phyloP scores from a whole-genome alignment of 1,140 invertebrate genomes.

The Bombus confusus region DNA sequence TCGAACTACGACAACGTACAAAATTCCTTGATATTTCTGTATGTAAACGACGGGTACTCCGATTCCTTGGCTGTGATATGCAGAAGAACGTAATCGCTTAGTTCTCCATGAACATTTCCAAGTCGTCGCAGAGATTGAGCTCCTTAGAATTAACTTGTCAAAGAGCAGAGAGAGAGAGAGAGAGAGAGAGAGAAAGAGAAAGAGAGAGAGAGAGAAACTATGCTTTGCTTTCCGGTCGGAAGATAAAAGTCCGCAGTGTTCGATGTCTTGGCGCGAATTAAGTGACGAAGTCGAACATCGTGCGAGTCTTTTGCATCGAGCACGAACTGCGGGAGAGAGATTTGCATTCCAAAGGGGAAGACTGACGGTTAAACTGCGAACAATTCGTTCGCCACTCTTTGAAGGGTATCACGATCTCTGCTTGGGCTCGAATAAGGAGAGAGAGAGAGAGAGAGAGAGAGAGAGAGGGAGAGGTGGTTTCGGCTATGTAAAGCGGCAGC shows the following conservation, averaged over 20 bases:
- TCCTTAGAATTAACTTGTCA: not conserved
- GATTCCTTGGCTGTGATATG: no score
- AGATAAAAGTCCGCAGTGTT: not conserved
- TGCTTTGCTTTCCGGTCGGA: not conserved
- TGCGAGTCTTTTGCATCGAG: not conserved
- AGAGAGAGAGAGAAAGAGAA: no score
- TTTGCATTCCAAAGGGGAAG: constrained; percentile 59
- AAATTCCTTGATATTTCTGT: not conserved
- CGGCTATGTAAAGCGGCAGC: constrained; percentile 38
- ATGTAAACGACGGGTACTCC: no score
- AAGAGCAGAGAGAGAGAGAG: not conserved
- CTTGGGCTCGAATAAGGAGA: not conserved
- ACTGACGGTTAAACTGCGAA: constrained; percentile 38
- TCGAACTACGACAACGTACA: not conserved
- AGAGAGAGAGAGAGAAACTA: not conserved
- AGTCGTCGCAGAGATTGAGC: not conserved
- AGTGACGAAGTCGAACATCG: not conserved
- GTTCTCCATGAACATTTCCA: not conserved
- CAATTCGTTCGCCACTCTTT: constrained; percentile 58
- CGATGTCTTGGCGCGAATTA: not conserved
- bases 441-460: not conserved
- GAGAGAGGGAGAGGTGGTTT: not conserved
- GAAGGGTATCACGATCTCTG: constrained; percentile 5
- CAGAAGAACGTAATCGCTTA: no score
- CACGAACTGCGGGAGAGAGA: not conserved